phyloP scores from a whole-genome alignment of 2,888 invertebrate genomes.

The Eilema caniola region DNA sequence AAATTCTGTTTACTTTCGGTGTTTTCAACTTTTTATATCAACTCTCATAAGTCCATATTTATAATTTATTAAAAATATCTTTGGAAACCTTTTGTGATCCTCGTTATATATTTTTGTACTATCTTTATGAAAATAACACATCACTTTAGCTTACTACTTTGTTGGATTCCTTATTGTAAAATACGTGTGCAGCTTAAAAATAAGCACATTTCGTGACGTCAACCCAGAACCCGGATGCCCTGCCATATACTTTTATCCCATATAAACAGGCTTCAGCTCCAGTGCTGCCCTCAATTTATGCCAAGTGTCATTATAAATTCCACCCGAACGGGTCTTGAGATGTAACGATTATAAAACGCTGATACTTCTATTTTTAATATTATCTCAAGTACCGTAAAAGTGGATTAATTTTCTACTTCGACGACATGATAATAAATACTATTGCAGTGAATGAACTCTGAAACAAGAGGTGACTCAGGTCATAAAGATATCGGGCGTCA shows the following conservation, averaged over 20 bases:
- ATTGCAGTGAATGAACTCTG: conserved; percentile 41
- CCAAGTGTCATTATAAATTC: conserved; percentile 75
- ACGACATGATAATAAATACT: conserved; percentile 30
- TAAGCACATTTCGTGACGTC: conserved; percentile 30
- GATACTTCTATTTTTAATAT: conserved; percentile 58
- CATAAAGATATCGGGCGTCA: conserved; percentile 38
- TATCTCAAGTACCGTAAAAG: conserved; percentile 47
- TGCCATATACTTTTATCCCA: conserved; percentile 40
- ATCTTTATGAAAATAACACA: background rate
- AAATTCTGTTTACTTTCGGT: conserved; percentile 19
- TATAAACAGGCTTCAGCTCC: conserved; percentile 43
- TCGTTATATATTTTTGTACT: too few relatives aligned
- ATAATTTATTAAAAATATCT: too few relatives aligned
- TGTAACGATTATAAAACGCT: conserved; percentile 69
- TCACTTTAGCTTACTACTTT: background rate
- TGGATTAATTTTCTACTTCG: conserved; percentile 48
- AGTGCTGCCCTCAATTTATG: conserved; percentile 66
- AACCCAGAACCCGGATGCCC: conserved; percentile 20
- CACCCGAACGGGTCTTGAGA: conserved; percentile 55
- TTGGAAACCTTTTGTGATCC: background rate
- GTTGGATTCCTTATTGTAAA: conserved; percentile 24
- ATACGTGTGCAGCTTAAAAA: conserved; percentile 37
- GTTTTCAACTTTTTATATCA: conserved; percentile 25
- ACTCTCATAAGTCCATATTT: conserved; percentile 3
- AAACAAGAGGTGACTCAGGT: conserved; percentile 44